Percentiles rank a stretch among this genome's conserved stretches.
phyloP scores from a whole-genome alignment of 1,140 invertebrate species.

The Microplitis mediator region DNA sequence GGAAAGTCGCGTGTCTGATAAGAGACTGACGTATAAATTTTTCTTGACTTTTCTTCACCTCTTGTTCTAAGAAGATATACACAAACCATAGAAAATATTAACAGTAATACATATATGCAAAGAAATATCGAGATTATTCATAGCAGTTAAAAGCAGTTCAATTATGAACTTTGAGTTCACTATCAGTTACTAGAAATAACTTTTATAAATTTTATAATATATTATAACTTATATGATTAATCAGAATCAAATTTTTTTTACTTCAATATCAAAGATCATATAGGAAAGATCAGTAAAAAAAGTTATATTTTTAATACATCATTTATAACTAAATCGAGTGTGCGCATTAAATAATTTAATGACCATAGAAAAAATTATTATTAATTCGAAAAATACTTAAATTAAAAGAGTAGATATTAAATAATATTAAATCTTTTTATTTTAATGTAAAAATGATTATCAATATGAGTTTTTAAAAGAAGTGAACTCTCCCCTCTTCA shows the following conservation, averaged over 20 bases:
- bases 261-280: background rate
- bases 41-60: background rate
- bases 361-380: background rate
- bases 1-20: slow-evolving; percentile 25
- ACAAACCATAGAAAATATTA: background rate
- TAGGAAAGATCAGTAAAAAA: too few relatives aligned
- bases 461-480: background rate
- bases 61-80: background rate
- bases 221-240: background rate
- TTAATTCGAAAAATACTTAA: too few relatives aligned
- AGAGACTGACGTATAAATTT: background rate
- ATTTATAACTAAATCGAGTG: too few relatives aligned
- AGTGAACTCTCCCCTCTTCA: background rate
- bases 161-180: slow-evolving; percentile 15
- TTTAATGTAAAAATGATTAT: too few relatives aligned
- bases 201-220: background rate
- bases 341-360: too few relatives aligned
- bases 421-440: background rate
- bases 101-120: background rate
- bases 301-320: too few relatives aligned
- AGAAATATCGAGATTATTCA: background rate
- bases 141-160: slow-evolving; percentile 10
- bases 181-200: background rate
- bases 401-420: too few relatives aligned
- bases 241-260: background rate